Conservation (phyloP, 2,113 vertebrate species). For the Brienomyrus longianalis region DNA sequence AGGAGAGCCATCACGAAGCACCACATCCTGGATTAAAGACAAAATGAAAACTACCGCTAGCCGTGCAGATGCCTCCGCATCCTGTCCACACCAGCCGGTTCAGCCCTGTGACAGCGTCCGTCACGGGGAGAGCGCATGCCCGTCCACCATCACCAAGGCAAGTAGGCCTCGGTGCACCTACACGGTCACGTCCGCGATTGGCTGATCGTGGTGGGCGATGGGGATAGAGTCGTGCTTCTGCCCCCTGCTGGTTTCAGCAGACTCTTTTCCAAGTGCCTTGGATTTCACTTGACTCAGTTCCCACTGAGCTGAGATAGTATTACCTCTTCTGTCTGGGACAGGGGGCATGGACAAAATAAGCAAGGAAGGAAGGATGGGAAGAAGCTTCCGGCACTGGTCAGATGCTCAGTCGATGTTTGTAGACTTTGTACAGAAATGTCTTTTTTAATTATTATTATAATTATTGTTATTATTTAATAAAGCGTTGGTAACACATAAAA, state of each 20-base stretch:
- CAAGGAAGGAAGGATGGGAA: not conserved
- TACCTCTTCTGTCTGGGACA: constrained; percentile 60
- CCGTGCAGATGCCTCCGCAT: constrained; percentile 24
- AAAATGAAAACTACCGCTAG: constrained; percentile 24
- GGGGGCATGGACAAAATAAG: constrained; percentile 49
- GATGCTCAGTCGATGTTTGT: constrained; percentile 81
- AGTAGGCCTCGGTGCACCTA: not conserved
- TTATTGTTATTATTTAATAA: constrained; percentile 51
- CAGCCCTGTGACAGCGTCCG: not conserved
- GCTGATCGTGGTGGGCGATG: not conserved
- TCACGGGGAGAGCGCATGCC: constrained; percentile 9
- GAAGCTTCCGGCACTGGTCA: constrained; percentile 53
- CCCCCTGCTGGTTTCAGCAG: constrained; percentile 33
- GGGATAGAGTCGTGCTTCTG: not conserved
- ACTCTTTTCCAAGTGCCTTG: constrained; percentile 92
- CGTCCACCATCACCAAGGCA: not conserved
- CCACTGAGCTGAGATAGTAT: constrained; percentile 66
- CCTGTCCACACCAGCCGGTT: not conserved
- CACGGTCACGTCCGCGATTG: not conserved
- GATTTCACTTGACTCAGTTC: constrained; percentile 65
- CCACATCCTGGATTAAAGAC: constrained; percentile 48
- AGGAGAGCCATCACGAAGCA: constrained; percentile 66
- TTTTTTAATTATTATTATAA: constrained; percentile 82
- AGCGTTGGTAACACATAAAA: constrained; percentile 12
- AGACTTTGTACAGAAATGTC: constrained; percentile 91